A percentile compares a stretch with the other conserved stretches of the same genome.
phyloP scores from a whole-genome alignment of 2,797 vertebrate species.

The Alectoris magna region DNA sequence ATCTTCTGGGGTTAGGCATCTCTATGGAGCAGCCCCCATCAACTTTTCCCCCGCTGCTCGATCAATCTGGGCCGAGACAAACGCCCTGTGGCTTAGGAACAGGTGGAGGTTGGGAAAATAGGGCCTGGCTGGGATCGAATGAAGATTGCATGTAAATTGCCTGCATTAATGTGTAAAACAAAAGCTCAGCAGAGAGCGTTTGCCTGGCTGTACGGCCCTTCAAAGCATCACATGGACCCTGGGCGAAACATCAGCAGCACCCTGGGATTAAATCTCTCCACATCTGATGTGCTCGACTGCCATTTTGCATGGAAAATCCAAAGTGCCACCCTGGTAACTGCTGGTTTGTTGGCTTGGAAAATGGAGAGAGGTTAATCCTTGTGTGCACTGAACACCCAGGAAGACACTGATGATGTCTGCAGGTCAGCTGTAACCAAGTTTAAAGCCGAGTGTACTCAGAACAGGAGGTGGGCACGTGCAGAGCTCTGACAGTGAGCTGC shows the following conservation, averaged over 20 bases:
- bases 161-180: constrained; percentile 38
- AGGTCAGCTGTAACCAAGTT: background rate
- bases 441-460: background rate
- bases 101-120: constrained; percentile 61
- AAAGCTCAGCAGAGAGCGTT: constrained; percentile 20
- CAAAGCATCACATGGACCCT: background rate
- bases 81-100: background rate
- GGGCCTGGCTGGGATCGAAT: background rate
- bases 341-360: background rate
- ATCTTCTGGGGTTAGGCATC: background rate
- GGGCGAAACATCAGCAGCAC: background rate
- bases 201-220: background rate
- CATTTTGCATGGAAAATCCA: background rate
- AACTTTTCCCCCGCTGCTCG: background rate
- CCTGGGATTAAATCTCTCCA: background rate
- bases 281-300: background rate
- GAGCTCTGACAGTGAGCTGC: background rate
- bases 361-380: background rate
- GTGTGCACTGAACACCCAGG: background rate
- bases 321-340: background rate
- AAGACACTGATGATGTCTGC: background rate
- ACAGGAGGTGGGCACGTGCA: rapidly evolving
- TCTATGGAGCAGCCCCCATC: background rate
- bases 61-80: constrained; percentile 4
- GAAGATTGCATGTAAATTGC: constrained; percentile 60